phyloP scores from a whole-genome alignment of 2,797 vertebrate genomes.

The Dallia pectoralis region DNA sequence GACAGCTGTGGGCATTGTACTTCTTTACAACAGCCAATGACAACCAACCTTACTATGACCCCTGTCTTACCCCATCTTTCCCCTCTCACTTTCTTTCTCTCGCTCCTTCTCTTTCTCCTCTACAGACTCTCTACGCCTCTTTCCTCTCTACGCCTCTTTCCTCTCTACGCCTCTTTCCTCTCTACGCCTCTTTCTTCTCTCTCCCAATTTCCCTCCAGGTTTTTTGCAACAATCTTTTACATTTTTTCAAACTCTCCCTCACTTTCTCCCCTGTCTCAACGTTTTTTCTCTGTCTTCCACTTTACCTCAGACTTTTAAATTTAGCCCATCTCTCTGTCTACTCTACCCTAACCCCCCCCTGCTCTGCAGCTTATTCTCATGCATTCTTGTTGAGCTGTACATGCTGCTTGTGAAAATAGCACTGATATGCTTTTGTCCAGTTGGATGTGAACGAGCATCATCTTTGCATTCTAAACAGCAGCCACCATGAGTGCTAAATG shows the following conservation, averaged over 20 bases:
- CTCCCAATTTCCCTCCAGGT: constrained; percentile 39
- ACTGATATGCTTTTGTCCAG: constrained; percentile 24
- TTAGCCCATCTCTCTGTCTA: no score
- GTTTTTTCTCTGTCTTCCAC: no score
- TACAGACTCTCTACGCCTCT: not conserved
- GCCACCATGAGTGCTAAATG: not conserved
- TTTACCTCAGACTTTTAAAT: not conserved
- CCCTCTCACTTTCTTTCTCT: not conserved
- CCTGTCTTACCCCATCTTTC: not conserved
- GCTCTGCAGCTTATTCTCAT: constrained; percentile 26
- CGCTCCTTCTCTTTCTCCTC: not conserved
- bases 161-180: not conserved
- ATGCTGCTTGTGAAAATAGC: constrained; percentile 47
- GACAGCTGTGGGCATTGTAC: no score
- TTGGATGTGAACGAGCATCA: constrained; percentile 27
- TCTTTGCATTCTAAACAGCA: constrained; percentile 7
- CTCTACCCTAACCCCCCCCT: constrained; percentile 38
- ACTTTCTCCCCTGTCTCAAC: no score
- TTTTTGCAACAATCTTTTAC: no score
- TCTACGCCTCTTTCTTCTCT: not conserved
- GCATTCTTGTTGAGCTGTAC: constrained; percentile 25
- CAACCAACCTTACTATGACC: no score
- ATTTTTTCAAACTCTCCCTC: no score
- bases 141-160: constrained; percentile 31
- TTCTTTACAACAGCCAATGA: no score